Base-by-base conservation (phyloP, 2,888 invertebrate species). In the Liodrosophila aerea region DNA sequence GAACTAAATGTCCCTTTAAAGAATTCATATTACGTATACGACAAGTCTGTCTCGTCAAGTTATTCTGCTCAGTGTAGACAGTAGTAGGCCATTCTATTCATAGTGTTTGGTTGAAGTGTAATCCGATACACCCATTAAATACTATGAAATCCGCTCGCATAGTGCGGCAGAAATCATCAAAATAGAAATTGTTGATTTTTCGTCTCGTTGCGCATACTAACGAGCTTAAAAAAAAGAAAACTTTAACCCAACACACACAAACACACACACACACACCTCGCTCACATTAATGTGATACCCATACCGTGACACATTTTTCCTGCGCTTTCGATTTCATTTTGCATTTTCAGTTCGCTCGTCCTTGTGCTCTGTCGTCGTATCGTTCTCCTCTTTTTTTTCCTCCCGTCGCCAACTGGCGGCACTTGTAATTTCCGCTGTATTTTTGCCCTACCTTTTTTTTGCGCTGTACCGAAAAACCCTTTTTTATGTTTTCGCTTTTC, bases 141-240 rank as follows among this genome's bases (percentile, higher is more conserved):
- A 16, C 31, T 16, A 15, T 33, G 40, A 36, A 45, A 29, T 9
- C 2, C 43, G 45, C 31, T 39, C 11, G 18, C 30, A 15, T 33
- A 57, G 49, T 84, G 74, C 65, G 60, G 58, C 22, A 64, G 80
- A 66, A 68, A 76, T 63, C 68, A 74, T 64, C 61, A 72, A 82
- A 84, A 84, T 75, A 73, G 85, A 84, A 81, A 82, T 86, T 74
- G 85, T 82, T 84, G 82, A 82, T 86, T 84, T 84, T 85, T 73
- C 74, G 81, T 81, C 59, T 77, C 73, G 86, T 49, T 84, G 78
- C 82, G 81, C 86, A 86, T 86, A 86, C 85, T 77, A 82, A 86
- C 76, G 82, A 84, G 82, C 61, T 80, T 57, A 7, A 53, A 43
- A 8, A 50, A 44, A 54, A 4, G 22, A 46, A 64, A 69, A 58